phyloP scores from a whole-genome alignment of 2,113 vertebrate species.

The Eolophus roseicapilla region DNA sequence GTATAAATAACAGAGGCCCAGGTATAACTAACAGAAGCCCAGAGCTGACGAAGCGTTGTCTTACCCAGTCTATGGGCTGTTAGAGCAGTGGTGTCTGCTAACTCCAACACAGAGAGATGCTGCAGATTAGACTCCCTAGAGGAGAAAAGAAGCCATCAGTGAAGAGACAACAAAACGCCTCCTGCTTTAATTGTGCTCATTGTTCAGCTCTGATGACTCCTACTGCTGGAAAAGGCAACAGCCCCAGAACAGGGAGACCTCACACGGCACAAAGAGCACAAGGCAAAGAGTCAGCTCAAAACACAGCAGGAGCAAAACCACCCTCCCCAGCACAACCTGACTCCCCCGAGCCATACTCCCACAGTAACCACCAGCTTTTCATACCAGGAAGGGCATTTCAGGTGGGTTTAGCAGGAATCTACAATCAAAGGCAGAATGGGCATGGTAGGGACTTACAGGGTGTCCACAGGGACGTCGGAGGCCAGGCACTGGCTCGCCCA shows the following conservation, averaged over 20 bases:
- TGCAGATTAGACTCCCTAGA: conserved; percentile 92
- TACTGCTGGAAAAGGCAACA: neutral
- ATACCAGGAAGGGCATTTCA: neutral
- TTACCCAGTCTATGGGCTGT: conserved; percentile 80
- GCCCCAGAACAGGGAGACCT: neutral
- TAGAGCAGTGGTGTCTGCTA: conserved; percentile 82
- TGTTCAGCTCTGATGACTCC: neutral
- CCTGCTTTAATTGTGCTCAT: conserved; percentile 6
- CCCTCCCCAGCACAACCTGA: neutral
- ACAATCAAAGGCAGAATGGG: neutral
- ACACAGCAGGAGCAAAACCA: neutral
- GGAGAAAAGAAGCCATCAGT: conserved; percentile 27
- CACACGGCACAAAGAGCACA: neutral
- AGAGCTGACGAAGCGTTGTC: neutral
- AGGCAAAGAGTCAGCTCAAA: neutral
- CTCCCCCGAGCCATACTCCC: neutral
- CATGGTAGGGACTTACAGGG: conserved; percentile 79
- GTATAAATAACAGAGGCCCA: neutral
- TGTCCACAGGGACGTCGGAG: conserved; percentile 83
- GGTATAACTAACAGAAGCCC: too few relatives aligned
- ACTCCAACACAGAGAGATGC: conserved; percentile 89
- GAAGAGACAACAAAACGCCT: conserved; percentile 23
- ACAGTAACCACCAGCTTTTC: neutral
- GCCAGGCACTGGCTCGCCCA: conserved; percentile 85
- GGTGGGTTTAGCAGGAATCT: neutral